phyloP scores from a whole-genome alignment of 1,140 invertebrate species.

The Danaus melanippus region DNA sequence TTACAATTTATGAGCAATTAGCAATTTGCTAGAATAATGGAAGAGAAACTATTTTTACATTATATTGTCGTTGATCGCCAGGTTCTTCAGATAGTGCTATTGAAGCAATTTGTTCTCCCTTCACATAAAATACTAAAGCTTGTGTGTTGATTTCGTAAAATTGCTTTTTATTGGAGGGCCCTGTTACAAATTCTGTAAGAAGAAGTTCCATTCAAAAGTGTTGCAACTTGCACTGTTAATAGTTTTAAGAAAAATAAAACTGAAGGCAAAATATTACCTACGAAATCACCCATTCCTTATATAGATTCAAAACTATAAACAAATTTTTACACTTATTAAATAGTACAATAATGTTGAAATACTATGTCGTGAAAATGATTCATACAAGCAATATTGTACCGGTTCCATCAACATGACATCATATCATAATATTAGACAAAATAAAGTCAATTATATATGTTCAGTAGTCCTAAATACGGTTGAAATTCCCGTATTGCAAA shows the following conservation, averaged over 20 bases:
- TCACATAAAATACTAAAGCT: conserved; percentile 9
- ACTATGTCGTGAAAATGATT: no score
- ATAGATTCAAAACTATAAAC: no score
- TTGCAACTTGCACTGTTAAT: neutral
- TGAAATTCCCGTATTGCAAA: no score
- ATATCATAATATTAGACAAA: no score
- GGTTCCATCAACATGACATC: no score
- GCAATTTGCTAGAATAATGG: no score
- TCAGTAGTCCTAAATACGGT: no score
- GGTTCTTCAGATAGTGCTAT: conserved; percentile 10
- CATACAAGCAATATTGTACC: no score
- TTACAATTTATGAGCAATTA: no score
- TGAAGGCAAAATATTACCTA: neutral
- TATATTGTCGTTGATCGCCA: conserved; percentile 5
- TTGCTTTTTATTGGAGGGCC: conserved; percentile 2
- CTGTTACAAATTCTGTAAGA: conserved; percentile 9
- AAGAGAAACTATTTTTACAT: conserved; percentile 2
- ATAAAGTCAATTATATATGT: no score
- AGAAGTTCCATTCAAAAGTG: neutral
- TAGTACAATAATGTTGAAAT: no score
- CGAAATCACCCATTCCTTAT: conserved; percentile 3
- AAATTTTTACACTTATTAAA: no score
- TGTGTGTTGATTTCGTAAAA: conserved; percentile 11
- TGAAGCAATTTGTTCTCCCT: conserved; percentile 8
- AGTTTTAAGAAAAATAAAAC: neutral